Evolutionary conservation across 2,888 invertebrate genomes (phyloP), one percentile per base, ranked within the genome.

Genomic region (Lacanobia wlatinum): DNA sequence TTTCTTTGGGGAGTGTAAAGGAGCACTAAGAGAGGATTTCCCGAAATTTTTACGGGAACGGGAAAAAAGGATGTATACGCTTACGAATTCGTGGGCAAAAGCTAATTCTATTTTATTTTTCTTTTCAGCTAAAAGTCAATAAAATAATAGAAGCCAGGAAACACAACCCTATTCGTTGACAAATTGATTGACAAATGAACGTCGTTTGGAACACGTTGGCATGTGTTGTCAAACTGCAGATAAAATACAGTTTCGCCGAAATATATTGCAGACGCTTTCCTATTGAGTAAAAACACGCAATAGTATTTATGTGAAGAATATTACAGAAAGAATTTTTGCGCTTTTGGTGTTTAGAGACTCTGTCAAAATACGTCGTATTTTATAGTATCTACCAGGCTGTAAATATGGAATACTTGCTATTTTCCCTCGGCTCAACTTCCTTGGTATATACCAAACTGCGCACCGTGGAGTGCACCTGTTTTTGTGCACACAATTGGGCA

Each of bases 181-280:
- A 71, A 71, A 70, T 72, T 50, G 38, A 70, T 58, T 70, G 56
- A 70, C 58, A 58, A 71, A 71, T n/a, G 21, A 73, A 28, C 50
- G 14, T 9, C n/a, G 16, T 7, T 34, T 4, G 16, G 14, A 7
- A 0, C 23, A 16, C 7, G n/a, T 23, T 75, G 34, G 16, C 53
- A n/a, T 28, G 16, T 64, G n/a, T 10, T 23, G 76, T 38, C 46
- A 21, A 75, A 53, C 10, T 6, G 0, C 7, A n/a, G 12, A n/a
- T 38, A 18, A 53, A 72, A 75, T 62, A 38, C n/a, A 14, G n/a
- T 53, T 21, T 63, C 9, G n/a, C 7, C 16, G 23, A 62, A 60
- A 40, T 70, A 23, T 71, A n/a, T 52, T 9, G 16, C 43, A 12
- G 16, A 5, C 4, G 9, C 18, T 50, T 50, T 48, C 10, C 34